Evolutionary conservation across 2,113 vertebrate species (phyloP), one percentile per base, ranked within the genome.

Genomic region (Chunga burmeisteri): DNA sequence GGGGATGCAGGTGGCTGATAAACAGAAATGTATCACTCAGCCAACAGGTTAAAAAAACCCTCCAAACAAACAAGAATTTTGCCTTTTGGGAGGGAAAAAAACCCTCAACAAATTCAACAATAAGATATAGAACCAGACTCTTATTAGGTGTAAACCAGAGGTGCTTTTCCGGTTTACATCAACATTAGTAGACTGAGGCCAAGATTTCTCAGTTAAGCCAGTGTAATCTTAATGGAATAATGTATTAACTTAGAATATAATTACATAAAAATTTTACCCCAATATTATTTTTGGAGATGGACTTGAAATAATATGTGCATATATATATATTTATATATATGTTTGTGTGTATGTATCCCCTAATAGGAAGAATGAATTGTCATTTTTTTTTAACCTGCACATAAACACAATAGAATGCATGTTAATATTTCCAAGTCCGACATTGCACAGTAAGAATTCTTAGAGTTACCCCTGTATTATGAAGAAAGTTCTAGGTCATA

Each of bases 21-120:
- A 98, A 96, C 92, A 97, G 97, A 98, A 97, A 97, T 90, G 38
- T 96, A 95, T 97, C 88, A 94, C 88, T 97, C 91, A 95, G 93
- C 49, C 93, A 93, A 90, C 92, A 98, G 94, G 97, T 89, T 97
- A 97, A 97, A 96, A 96, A 81, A 22, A 2, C 38, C 58, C 55
- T 94, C 53, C 66, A 94, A 87, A 86, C 49, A 92, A 96, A 83
- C 49, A 95, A 83, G 88, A 73, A 87, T 93, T 96, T 90, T 95
- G 88, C 84, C 89, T 93, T 97, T 81, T 65, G 81, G 56, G 73
- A 94, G 19, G 46, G 32, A 29, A 82, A 73, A 91, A 83, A 47
- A 1, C 1, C 9, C 21, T 83, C 34, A 91, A 30, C 10, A 74
- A 84, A 94, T 87, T 95, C 77, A 94, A 62, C 47, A 87, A 55